Evolutionary conservation across 2,797 vertebrate species (phyloP), one percentile per base, ranked within the genome.

Genomic region (Epinephelus coioides): DNA sequence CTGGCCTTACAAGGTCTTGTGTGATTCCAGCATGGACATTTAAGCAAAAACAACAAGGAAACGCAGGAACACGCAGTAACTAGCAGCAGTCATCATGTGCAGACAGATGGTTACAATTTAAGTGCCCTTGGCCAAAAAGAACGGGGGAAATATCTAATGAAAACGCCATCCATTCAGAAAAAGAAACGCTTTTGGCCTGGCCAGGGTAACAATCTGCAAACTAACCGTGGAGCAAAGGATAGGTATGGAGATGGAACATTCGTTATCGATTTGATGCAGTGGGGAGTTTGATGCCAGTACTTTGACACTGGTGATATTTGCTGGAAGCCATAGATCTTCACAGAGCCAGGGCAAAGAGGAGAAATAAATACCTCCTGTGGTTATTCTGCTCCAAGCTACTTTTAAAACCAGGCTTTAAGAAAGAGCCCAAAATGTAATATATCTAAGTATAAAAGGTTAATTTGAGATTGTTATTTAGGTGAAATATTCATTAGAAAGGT

Each of bases 51-150:
- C 79, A 89, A 85, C 18, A 43, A 43, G 57, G 65, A 79, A 67
- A 81, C 63, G 69, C 40, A 6, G 46, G 67, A 88, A 85, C 69
- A 54, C 72, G 82, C 87, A 4, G 77, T 54, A 79, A 89, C 56
- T 49, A 59, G 71, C 77, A 59, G 63, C 78, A 71, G 70, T 75
- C 79, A 68, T 64, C 84, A 18, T 85, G 59, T 67, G 61, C 43
- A 21, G 57, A 89, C 93, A 95, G 76, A 89, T 94, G 90, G 90
- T 93, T 93, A 86, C 74, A 84, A 93, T 96, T 94, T 92, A 57
- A 79, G 38, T 66, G 90, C 86, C 81, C 62, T 73, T 17, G 13
- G 80, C 73, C 57, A 54, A 86, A 81, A 87, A 81, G 60, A 74
- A 78, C 5, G 13, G 47, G 67, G 78, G 76, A 88, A 88, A 75